Base-by-base conservation (phyloP, 2,888 invertebrate genomes). In the Alloscopus bannaensis region DNA sequence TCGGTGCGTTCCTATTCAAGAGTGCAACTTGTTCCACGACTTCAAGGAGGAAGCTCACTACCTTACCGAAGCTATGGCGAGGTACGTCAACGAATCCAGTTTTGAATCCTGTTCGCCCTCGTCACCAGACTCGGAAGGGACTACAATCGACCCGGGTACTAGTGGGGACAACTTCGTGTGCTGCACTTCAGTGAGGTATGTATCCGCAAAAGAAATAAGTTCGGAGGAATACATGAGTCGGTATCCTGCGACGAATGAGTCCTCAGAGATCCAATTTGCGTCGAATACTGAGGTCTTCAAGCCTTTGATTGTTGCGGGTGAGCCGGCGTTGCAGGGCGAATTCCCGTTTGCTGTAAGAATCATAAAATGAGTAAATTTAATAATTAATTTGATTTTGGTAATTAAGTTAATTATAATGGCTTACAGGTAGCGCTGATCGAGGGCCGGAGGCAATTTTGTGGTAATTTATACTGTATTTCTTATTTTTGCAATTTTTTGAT, bases 371-470 rank as follows among this genome's bases (percentile, higher is more conserved):
- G n/a, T n/a, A n/a, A n/a, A n/a, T n/a, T n/a, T n/a, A n/a, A n/a
- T n/a, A n/a, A n/a, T n/a, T n/a, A n/a, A n/a, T n/a, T n/a, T n/a
- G n/a, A n/a, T n/a, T n/a, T n/a, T n/a, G n/a, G n/a, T n/a, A n/a
- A n/a, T n/a, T n/a, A n/a, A n/a, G n/a, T n/a, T 28, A 26, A 26
- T 20, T 31, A 1, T 31, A 59, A 4, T 2, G 1, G 22, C 4
- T 22, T 22, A 1, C 28, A 80, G 82, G 82, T 69, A 24, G 78
- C 81, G 11, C 47, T 83, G 2, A 36, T 76, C 0, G 64, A 59
- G 1, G 66, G 28, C 16, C 66, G 71, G 11, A 55, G 42, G n/a
- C 79, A 75, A 24, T 70, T 73, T 45, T 83, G 83, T 42, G 82
- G 82, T 11, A 11, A 22, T 18, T 50, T 20, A 42, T 8, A 1